Percentiles rank a stretch among this genome's conserved stretches.
Conservation (phyloP, 2,113 vertebrate species). For the Oostethus manadensis region DNA sequence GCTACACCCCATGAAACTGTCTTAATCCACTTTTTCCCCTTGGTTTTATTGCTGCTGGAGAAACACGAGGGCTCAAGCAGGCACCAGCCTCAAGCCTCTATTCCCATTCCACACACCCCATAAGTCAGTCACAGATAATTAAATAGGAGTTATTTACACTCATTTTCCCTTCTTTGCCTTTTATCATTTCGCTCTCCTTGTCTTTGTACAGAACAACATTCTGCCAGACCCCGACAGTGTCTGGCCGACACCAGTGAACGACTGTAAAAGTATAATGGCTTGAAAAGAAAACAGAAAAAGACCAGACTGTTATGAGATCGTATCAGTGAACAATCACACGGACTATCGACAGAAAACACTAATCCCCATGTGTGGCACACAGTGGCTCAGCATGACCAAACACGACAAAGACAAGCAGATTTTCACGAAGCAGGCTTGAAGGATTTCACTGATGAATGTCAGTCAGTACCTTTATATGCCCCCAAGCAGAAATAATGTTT, state of each 20-base stretch:
- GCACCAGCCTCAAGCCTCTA: constrained; percentile 68
- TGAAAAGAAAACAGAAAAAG: constrained; percentile 21
- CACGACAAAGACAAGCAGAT: constrained; percentile 47
- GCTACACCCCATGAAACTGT: constrained; percentile 78
- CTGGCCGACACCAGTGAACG: constrained; percentile 51
- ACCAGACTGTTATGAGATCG: constrained; percentile 50
- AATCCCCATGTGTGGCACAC: constrained; percentile 38
- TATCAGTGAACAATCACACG: constrained; percentile 58
- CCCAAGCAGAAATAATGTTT: no score
- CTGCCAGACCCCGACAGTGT: constrained; percentile 53
- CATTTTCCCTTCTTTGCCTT: constrained; percentile 63
- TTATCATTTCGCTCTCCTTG: constrained; percentile 60
- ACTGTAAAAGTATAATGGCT: constrained; percentile 40
- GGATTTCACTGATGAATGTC: constrained; percentile 51
- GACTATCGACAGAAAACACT: constrained; percentile 37
- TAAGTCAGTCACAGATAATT: constrained; percentile 81
- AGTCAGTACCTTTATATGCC: constrained; percentile 6
- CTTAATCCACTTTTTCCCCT: constrained; percentile 63
- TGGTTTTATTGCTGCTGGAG: constrained; percentile 71
- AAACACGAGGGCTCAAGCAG: constrained; percentile 64
- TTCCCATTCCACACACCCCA: constrained; percentile 76
- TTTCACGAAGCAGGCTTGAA: constrained; percentile 46
- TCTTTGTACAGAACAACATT: constrained; percentile 50
- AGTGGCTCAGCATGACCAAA: constrained; percentile 44
- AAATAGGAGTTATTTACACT: constrained; percentile 79